Evolutionary conservation across 1,140 invertebrate species (phyloP).

Genomic region (Aphaenogaster ashmeadi): DNA sequence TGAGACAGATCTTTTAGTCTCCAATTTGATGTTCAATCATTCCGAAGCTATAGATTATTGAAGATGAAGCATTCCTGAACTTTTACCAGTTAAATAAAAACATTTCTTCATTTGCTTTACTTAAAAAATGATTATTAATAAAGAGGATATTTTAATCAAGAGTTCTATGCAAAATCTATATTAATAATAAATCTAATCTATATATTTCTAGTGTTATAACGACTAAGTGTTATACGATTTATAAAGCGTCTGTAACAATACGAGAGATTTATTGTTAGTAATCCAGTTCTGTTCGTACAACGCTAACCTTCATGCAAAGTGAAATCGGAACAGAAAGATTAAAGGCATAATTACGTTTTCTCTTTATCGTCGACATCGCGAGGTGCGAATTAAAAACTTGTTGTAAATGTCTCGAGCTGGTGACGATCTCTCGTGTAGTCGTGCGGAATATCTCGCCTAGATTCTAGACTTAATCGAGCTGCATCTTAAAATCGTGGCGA

Average conservation of each 20-base stretch:
- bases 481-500: background rate
- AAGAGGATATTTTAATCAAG: background rate
- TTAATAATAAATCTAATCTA: constrained; percentile 5
- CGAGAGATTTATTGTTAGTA: background rate
- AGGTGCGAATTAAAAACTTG: constrained; percentile 32
- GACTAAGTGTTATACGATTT: background rate
- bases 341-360: constrained; percentile 52
- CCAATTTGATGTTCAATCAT: background rate
- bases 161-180: background rate
- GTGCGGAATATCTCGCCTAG: constrained; percentile 10
- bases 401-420: background rate
- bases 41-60: background rate
- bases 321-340: constrained; percentile 55
- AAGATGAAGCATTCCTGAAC: background rate
- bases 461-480: background rate
- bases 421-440: constrained; percentile 12
- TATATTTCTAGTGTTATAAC: background rate
- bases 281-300: constrained; percentile 10
- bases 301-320: constrained; percentile 22
- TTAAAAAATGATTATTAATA: background rate
- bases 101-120: background rate
- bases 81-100: background rate
- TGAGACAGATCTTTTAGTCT: background rate
- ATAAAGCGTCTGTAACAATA: background rate
- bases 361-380: constrained; percentile 28